Conservation (phyloP, 2,113 vertebrate species). For the Oryzias melastigma region DNA sequence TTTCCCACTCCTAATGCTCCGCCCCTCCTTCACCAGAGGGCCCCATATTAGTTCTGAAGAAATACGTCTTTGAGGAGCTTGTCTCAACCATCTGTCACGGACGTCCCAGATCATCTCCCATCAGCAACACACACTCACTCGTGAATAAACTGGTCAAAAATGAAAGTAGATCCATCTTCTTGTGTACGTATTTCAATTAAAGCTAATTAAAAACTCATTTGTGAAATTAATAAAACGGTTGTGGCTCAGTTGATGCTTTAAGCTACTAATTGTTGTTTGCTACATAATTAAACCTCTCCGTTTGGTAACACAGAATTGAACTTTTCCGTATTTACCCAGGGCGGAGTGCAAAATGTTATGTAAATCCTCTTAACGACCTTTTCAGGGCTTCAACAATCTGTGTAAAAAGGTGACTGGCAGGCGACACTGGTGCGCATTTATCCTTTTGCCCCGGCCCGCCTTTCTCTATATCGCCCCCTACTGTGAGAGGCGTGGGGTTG, state of each 20-base stretch:
- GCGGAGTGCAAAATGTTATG: slow-evolving; percentile 77
- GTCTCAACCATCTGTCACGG: slow-evolving; percentile 71
- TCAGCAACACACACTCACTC: slow-evolving; percentile 34
- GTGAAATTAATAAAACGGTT: too few relatives aligned
- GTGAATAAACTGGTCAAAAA: slow-evolving; percentile 22
- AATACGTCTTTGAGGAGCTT: slow-evolving; percentile 57
- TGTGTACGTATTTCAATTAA: too few relatives aligned
- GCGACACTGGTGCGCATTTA: slow-evolving; percentile 75
- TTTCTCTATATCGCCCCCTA: slow-evolving; percentile 79
- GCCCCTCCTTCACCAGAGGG: slow-evolving; percentile 35
- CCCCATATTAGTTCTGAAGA: slow-evolving; percentile 56
- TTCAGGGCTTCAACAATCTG: slow-evolving; percentile 70
- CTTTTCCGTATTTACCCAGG: slow-evolving; percentile 55
- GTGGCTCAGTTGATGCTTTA: background rate
- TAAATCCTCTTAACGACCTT: slow-evolving; percentile 80
- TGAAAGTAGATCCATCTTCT: background rate
- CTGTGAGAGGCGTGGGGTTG: slow-evolving; percentile 80
- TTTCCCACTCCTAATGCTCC: slow-evolving; percentile 44
- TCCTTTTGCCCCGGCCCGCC: slow-evolving; percentile 71
- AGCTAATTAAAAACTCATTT: too few relatives aligned
- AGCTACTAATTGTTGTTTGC: slow-evolving; percentile 6
- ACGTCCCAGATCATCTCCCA: slow-evolving; percentile 47
- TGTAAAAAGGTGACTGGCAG: slow-evolving; percentile 80
- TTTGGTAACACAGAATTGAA: slow-evolving; percentile 45
- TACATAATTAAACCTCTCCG: slow-evolving; percentile 12